phyloP scores from a whole-genome alignment of 2,888 invertebrate genomes.

The Acrobasis consociella region DNA sequence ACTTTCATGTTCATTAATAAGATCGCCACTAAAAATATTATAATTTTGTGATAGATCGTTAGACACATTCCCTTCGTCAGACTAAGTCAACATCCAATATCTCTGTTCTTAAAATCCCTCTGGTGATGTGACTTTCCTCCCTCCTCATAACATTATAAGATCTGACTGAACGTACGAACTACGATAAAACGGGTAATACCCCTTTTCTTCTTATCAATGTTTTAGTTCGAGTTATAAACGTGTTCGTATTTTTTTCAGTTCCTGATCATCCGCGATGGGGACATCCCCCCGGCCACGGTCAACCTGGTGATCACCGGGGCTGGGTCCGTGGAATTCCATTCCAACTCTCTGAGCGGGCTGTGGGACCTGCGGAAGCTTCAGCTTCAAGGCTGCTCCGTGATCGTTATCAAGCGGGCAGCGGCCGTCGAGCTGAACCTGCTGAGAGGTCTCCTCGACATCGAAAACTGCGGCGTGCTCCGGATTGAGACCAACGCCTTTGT shows the following conservation, averaged over 20 bases:
- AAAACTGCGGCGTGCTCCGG: slow-evolving; percentile 81
- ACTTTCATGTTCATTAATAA: background rate
- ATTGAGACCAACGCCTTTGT: slow-evolving; percentile 85
- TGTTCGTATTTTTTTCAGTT: slow-evolving; percentile 61
- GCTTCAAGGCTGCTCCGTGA: slow-evolving; percentile 74
- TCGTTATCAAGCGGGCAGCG: slow-evolving; percentile 82
- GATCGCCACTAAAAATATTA: too few species aligned
- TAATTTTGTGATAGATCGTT: too few species aligned
- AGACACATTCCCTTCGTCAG: too few species aligned
- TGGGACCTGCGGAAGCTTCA: slow-evolving; percentile 80
- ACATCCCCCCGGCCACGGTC: slow-evolving; percentile 82
- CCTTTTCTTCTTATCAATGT: too few species aligned
- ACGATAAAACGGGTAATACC: too few species aligned
- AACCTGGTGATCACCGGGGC: slow-evolving; percentile 83
- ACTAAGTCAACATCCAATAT: too few species aligned
- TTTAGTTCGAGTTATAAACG: background rate
- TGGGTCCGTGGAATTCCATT: slow-evolving; percentile 76
- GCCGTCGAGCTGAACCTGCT: slow-evolving; percentile 84
- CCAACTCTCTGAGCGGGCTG: slow-evolving; percentile 81
- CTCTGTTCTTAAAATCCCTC: too few species aligned
- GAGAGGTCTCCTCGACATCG: slow-evolving; percentile 83
- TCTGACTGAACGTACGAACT: too few species aligned
- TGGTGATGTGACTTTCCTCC: too few species aligned
- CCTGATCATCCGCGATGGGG: slow-evolving; percentile 71
- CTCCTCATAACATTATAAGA: too few species aligned